Evolutionary conservation across 2,113 vertebrate species (phyloP).

Genomic region (Isurus oxyrinchus): DNA sequence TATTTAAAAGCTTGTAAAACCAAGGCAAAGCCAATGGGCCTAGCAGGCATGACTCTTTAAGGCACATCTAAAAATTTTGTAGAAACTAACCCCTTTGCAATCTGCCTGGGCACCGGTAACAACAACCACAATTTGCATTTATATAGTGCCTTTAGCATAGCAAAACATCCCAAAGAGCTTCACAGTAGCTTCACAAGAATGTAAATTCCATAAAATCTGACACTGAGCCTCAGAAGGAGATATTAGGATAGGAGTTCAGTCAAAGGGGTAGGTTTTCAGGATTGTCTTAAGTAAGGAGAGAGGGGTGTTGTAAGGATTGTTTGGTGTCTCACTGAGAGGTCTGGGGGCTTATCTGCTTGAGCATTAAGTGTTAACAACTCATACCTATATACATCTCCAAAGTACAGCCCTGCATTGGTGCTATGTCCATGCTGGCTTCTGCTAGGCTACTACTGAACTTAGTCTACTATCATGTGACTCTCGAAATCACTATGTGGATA

Average conservation of each 20-base stretch:
- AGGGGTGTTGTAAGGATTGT: no score
- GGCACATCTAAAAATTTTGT: neutral
- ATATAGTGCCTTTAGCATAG: neutral
- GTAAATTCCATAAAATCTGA: neutral
- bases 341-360: no score
- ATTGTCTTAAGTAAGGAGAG: neutral
- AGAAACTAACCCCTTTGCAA: neutral
- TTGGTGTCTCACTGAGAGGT: no score
- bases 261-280: neutral
- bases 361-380: no score
- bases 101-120: neutral
- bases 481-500: no score
- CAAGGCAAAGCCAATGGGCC: neutral
- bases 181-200: neutral
- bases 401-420: no score
- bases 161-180: neutral
- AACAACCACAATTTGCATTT: neutral
- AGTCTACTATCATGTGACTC: no score
- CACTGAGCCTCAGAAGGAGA: neutral
- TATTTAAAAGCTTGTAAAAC: neutral
- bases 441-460: no score
- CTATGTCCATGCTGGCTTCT: no score
- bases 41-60: neutral
- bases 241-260: neutral
- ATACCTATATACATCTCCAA: no score